Evolutionary conservation across 1,140 invertebrate species (phyloP).

Genomic region (Zophobas atratus): DNA sequence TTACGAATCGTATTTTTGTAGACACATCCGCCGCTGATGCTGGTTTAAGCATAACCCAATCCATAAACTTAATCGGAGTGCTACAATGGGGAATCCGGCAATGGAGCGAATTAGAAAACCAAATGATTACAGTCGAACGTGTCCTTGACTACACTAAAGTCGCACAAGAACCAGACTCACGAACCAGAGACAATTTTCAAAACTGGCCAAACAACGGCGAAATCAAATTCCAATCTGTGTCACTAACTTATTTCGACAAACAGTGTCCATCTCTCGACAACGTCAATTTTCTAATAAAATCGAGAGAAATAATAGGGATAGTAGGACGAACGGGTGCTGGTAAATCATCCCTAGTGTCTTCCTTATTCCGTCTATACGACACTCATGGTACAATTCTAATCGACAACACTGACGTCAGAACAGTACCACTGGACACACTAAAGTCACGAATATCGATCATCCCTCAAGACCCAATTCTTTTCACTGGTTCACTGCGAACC

Average conservation of each 20-base stretch:
- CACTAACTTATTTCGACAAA: constrained; percentile 69
- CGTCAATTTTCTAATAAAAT: constrained; percentile 70
- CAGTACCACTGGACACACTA: constrained; percentile 78
- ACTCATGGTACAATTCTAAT: constrained; percentile 53
- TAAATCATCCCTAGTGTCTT: constrained; percentile 83
- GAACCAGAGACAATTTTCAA: constrained; percentile 78
- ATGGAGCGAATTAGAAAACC: constrained; percentile 84
- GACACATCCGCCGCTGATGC: constrained; percentile 77
- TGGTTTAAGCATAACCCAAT: constrained; percentile 83
- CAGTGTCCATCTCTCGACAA: constrained; percentile 71
- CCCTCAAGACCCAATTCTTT: constrained; percentile 83
- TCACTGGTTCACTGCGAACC: constrained; percentile 73
- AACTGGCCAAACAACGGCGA: constrained; percentile 81
- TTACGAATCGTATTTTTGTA: constrained; percentile 48
- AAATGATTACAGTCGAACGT: constrained; percentile 86
- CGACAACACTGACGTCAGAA: constrained; percentile 68
- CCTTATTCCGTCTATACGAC: constrained; percentile 76
- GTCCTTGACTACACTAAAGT: constrained; percentile 81
- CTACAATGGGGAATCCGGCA: constrained; percentile 88
- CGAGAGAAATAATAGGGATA: constrained; percentile 76
- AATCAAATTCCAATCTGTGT: constrained; percentile 77
- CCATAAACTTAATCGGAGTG: constrained; percentile 83
- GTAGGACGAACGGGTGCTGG: constrained; percentile 85
- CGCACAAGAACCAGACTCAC: constrained; percentile 78
- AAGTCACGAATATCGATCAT: constrained; percentile 85